Evolutionary conservation across 2,113 vertebrate genomes (phyloP).

Genomic region (Paramisgurnus dabryanus): DNA sequence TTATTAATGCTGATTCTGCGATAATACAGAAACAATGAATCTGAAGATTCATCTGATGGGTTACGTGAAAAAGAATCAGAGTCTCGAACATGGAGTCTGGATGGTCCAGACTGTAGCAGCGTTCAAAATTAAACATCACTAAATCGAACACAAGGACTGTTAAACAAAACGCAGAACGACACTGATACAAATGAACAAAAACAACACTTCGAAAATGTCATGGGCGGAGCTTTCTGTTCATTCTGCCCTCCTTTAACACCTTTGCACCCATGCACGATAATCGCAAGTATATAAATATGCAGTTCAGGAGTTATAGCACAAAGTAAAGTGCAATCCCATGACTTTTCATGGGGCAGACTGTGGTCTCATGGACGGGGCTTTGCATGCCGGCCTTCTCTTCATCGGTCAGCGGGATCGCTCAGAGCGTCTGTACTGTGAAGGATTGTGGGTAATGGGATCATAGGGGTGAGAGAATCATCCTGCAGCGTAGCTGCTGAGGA

Average conservation of each 20-base stretch:
- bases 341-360: slow-evolving; percentile 24
- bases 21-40: no score
- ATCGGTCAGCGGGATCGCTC: slow-evolving; percentile 20
- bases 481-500: slow-evolving; percentile 96
- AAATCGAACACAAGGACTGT: not conserved
- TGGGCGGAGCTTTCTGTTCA: not conserved
- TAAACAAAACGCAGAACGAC: slow-evolving; percentile 13
- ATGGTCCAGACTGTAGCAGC: slow-evolving; percentile 17
- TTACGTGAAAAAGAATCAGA: not conserved
- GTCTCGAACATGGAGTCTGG: not conserved
- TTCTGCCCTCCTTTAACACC: no score
- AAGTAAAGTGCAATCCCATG: slow-evolving; percentile 47
- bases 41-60: no score
- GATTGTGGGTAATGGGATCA: not conserved
- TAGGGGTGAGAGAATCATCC: slow-evolving; percentile 72
- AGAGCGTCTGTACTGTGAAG: slow-evolving; percentile 38
- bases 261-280: no score
- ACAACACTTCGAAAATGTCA: not conserved
- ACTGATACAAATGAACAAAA: slow-evolving; percentile 3
- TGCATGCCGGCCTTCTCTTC: slow-evolving; percentile 63
- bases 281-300: slow-evolving; percentile 64
- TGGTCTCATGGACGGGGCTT: slow-evolving; percentile 49
- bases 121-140: slow-evolving; percentile 23
- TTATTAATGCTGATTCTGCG: not conserved
- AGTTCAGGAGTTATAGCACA: slow-evolving; percentile 54